Evolutionary conservation across 2,797 vertebrate genomes (phyloP), one percentile per base, ranked within the genome.

Genomic region (Anas flavirostris): DNA sequence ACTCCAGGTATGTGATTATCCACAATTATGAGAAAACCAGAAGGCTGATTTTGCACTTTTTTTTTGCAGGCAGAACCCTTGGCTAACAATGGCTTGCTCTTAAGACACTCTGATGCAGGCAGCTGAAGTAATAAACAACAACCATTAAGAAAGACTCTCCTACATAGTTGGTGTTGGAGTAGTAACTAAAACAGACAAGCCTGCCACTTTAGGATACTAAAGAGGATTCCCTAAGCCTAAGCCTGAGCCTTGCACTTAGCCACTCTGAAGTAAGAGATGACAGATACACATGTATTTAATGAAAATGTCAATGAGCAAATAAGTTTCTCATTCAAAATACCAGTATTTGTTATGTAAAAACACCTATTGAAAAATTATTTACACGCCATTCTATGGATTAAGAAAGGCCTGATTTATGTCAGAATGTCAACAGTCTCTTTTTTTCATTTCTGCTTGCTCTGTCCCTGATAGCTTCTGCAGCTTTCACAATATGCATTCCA

Each of bases 131-230:
- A 63, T 25, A 48, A 90, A 62, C 29, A 58, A 44, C 60, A 53
- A 48, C 48, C 28, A 44, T 67, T 21, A 60, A 82, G 41, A 64
- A 35, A 77, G 11, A 15, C 22, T 59, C 60, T 80, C 44, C 44
- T 50, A 16, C 78, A 31, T 23, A 83, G 37, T 3, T 79, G 16
- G 77, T 12, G 76, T 66, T 16, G 37, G 41, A 83, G 41, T 22
- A 68, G 52, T 25, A 90, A 90, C 78, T 81, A 83, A 35, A 52
- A 70, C 15, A 77, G 77, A 81, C 86, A 82, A 85, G 23, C 25
- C 50, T 75, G n/a, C 35, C 26, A 16, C 43, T 63, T 85, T 4
- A 29, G 64, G 88, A 37, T 46, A 22, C 43, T 16, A 58, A 81
- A 87, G 73, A 85, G 62, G 82, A 91, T 85, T 70, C 64, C 60